Evolutionary conservation across 2,113 vertebrate species (phyloP).

Genomic region (Periophthalmodon schlosseri): DNA sequence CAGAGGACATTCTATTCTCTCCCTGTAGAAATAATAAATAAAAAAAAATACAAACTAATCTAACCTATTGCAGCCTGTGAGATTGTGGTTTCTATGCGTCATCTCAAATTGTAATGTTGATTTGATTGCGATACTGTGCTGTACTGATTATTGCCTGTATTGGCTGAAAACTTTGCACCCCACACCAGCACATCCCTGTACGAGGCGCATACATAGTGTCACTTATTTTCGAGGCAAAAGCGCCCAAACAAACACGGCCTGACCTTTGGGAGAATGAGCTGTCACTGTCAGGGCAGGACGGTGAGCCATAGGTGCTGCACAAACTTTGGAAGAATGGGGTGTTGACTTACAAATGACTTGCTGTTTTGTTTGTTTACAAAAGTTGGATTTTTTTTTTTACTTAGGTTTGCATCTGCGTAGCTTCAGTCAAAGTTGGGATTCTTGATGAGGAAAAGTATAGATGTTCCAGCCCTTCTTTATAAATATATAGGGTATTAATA

Average conservation of each 20-base stretch:
- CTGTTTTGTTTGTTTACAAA: not conserved
- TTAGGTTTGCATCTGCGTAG: not conserved
- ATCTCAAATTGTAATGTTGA: too few species aligned
- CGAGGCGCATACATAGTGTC: not conserved
- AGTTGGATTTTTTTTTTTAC: not conserved
- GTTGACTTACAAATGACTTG: not conserved
- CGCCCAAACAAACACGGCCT: not conserved
- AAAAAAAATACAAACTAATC: too few species aligned
- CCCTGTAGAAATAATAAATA: too few species aligned
- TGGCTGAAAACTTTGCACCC: too few species aligned
- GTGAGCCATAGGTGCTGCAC: not conserved
- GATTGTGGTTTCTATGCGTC: too few species aligned
- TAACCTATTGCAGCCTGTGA: too few species aligned
- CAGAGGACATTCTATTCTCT: too few species aligned
- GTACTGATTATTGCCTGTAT: not conserved
- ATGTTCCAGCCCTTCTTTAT: too few species aligned
- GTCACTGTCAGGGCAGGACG: not conserved
- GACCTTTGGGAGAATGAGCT: conserved; percentile 5
- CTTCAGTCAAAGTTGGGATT: not conserved
- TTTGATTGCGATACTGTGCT: too few species aligned
- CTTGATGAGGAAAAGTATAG: not conserved
- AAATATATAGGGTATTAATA: too few species aligned
- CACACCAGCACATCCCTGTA: not conserved
- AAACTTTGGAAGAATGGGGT: not conserved
- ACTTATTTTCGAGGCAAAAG: not conserved